Evolutionary conservation across 2,113 vertebrate species (phyloP), one percentile per base, ranked within the genome.

Genomic region (Aspidoscelis tigris): DNA sequence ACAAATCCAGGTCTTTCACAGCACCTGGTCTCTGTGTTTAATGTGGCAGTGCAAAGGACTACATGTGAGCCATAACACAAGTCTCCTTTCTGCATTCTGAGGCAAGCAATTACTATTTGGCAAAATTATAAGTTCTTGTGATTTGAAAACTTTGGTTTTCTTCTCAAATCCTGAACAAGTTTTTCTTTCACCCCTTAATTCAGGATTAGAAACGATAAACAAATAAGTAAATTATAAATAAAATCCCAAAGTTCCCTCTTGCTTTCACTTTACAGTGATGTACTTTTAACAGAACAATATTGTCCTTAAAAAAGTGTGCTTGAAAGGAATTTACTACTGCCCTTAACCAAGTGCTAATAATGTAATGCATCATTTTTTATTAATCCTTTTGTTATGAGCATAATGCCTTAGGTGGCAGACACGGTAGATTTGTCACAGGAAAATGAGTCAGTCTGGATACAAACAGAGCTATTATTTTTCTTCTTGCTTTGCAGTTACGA

Each of bases 371-470:
- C 16, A 71, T 86, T 87, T 92, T 93, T 94, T 90, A 90, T 92
- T 93, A 91, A 92, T 92, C 33, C 69, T 90, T 92, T 83, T 24
- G 33, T 89, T 95, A 78, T 81, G 68, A 90, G 76, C 64, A 21
- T 47, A 91, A 90, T 79, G 92, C 91, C 92, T 93, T 81, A 91
- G 90, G 89, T 87, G 78, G 82, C 72, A 89, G 86, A 88, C 85
- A 93, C 87, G 58, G 87, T 86, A 91, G 82, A 93, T 87, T 86
- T 93, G 71, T 92, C 87, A 94, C 75, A 90, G 74, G 89, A 90
- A 95, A 95, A 93, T 90, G 78, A 92, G 90, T 86, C 47, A 86
- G 87, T 90, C 88, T 88, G 55, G 84, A 87, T 88, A 87, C 74
- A 89, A 89, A 90, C 58, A 90, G 16, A 83, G 55, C 83, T 79